Percentiles rank a stretch among this genome's conserved stretches.
Evolutionary conservation across 2,113 vertebrate genomes (phyloP).

Genomic region (Chloropsis hardwickii): DNA sequence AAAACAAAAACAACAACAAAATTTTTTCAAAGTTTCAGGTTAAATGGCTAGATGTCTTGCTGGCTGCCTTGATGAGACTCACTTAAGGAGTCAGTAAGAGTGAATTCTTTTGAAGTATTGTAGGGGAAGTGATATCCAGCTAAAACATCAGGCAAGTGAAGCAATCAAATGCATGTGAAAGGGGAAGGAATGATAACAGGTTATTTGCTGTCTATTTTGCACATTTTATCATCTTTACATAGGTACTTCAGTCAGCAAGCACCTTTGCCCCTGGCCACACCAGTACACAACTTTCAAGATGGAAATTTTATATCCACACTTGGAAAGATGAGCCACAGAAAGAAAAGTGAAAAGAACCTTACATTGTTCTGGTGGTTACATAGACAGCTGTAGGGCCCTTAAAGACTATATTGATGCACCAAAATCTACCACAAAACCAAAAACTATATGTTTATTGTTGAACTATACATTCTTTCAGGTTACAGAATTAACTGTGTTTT

Average conservation of each 20-base stretch:
- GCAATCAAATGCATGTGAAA: background rate
- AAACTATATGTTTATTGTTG: background rate
- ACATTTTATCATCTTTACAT: background rate
- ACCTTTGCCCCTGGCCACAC: background rate
- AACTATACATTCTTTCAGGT: background rate
- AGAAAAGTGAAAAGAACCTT: background rate
- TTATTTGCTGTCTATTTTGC: background rate
- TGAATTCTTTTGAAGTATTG: background rate
- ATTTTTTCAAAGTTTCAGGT: background rate
- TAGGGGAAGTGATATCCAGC: background rate
- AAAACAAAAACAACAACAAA: background rate
- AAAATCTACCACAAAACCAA: background rate
- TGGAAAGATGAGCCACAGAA: background rate
- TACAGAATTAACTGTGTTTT: background rate
- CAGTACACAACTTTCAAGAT: background rate
- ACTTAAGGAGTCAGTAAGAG: accelerated
- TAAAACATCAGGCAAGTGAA: background rate
- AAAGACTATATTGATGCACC: too few relatives aligned
- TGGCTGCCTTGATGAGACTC: background rate
- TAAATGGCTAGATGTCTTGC: background rate
- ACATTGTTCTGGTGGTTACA: background rate
- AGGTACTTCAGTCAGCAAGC: background rate
- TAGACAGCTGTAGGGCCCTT: background rate
- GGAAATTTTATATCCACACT: background rate
- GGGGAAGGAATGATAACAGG: background rate